Conservation (phyloP, 1,140 invertebrate species). For the Drosophila miranda region DNA sequence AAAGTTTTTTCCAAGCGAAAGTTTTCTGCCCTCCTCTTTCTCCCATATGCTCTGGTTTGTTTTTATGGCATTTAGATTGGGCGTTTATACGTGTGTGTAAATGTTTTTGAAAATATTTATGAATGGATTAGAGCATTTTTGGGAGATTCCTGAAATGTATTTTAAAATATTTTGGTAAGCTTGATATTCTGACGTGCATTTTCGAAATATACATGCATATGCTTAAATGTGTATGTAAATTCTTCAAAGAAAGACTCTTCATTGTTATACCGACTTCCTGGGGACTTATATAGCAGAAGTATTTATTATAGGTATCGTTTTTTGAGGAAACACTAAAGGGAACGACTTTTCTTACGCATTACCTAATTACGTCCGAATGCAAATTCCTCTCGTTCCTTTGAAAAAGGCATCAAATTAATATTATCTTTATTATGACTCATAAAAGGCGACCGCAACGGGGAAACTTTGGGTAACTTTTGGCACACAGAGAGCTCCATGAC, state of each 20-base stretch:
- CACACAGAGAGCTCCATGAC: constrained; percentile 22
- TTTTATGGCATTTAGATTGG: constrained; percentile 72
- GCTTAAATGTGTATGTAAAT: constrained; percentile 6
- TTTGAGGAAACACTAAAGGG: constrained; percentile 62
- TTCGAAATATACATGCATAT: too few species aligned
- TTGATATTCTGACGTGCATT: neutral
- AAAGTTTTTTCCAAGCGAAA: constrained; percentile 63
- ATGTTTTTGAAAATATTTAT: constrained; percentile 60
- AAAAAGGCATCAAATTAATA: constrained; percentile 72
- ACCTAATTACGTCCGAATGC: neutral
- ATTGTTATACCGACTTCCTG: neutral
- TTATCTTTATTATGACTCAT: constrained; percentile 75
- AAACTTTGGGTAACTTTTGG: constrained; percentile 43
- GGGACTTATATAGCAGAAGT: constrained; percentile 1
- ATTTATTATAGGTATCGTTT: constrained; percentile 42
- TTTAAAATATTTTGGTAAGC: constrained; percentile 32
- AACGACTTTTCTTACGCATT: constrained; percentile 26
- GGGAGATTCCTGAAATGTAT: constrained; percentile 15
- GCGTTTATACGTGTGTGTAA: constrained; percentile 39
- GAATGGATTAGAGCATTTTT: constrained; percentile 49
- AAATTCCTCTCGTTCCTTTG: constrained; percentile 51
- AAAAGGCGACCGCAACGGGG: constrained; percentile 59
- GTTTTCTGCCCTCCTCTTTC: constrained; percentile 24
- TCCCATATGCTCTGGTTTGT: constrained; percentile 6
- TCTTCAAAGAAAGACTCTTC: neutral